Base-by-base conservation (phyloP, 2,797 vertebrate species). In the Hoplostethus mediterraneus region DNA sequence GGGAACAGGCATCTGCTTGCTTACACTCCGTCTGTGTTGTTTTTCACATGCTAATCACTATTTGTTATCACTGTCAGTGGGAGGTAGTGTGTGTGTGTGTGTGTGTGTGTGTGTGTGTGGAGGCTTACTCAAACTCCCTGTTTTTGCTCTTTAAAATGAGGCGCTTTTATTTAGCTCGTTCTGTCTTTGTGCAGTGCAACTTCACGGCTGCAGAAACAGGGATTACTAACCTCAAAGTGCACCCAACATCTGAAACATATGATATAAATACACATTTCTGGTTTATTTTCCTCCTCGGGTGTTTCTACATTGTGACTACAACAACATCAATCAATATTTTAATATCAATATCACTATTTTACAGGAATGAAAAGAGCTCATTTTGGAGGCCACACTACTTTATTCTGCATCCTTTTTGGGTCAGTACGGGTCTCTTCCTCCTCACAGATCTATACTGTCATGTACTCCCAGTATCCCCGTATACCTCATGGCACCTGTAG, bases 11-110 rank as follows among this genome's bases (percentile, higher is more conserved):
- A 84, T 91, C 83, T 89, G 87, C 83, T 92, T 89, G 89, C 86
- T 90, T 85, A 86, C 83, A 90, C 87, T 63, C 84, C 67, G 82
- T 90, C 87, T 87, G 77, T 90, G 87, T 89, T 90, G 89, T 92
- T 90, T 91, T 92, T 91, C 91, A 89, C 84, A 92, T 92, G 88
- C 89, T 93, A 94, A 94, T 94, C 90, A 87, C 81, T 92, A 88
- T 92, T 91, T 93, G 88, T 93, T 93, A 90, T 91, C 89, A 89
- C 79, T 40, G 42, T 71, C 87, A 78, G 87, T 89, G 85, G 90
- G 92, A 90, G 87, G 90, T 82, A 83, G 71, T 78, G 74, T 91
- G 78, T 82, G 87, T 68, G 71, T 66, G 80, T 62, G 82, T 17
- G 70, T 63, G 76, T 69, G 56, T 16, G 65, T 36, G 60, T 17